These are phyloP conservation scores for Drosophila novamexicana DNA, from an alignment of 1,140 invertebrate genomes.

Conservation along the genomic window DNA sequence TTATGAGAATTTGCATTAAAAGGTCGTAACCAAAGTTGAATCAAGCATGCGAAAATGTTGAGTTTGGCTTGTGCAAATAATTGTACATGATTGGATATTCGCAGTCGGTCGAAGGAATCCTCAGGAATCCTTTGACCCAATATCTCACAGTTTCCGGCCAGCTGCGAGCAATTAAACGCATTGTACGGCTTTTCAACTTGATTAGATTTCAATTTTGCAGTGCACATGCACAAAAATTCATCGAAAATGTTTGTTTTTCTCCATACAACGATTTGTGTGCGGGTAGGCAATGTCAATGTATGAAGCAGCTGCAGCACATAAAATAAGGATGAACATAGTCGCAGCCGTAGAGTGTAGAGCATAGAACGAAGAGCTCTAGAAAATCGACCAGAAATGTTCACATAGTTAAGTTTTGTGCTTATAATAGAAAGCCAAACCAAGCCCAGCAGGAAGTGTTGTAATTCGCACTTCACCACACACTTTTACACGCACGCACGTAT, in stretches of 20 bases:
- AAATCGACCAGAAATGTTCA: conserved; percentile 1
- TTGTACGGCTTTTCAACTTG: conserved; percentile 58
- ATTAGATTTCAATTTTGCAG: conserved; percentile 56
- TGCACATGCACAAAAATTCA: conserved; percentile 38
- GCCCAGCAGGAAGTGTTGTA: conserved; percentile 68
- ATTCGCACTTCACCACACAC: conserved; percentile 68
- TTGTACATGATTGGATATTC: conserved; percentile 40
- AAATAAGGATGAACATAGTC: not conserved
- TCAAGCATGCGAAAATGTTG: conserved; percentile 23
- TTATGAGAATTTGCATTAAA: conserved; percentile 27
- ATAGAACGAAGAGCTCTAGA: not conserved
- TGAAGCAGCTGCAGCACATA: not conserved
- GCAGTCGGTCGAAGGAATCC: conserved; percentile 19
- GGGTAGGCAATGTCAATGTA: conserved; percentile 8
- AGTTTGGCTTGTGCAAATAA: conserved; percentile 53
- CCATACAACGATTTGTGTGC: not conserved
- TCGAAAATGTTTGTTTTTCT: conserved; percentile 14
- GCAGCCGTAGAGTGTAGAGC: not conserved
- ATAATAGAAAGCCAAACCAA: conserved; percentile 50
- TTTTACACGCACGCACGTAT: conserved; percentile 13
- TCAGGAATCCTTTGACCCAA: conserved; percentile 34
- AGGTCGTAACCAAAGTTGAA: conserved; percentile 13
- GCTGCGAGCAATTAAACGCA: conserved; percentile 58
- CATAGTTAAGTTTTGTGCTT: conserved; percentile 16
- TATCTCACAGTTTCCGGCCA: conserved; percentile 24